Conservation (phyloP, 1,140 invertebrate genomes). For the Plectus sambesii region DNA sequence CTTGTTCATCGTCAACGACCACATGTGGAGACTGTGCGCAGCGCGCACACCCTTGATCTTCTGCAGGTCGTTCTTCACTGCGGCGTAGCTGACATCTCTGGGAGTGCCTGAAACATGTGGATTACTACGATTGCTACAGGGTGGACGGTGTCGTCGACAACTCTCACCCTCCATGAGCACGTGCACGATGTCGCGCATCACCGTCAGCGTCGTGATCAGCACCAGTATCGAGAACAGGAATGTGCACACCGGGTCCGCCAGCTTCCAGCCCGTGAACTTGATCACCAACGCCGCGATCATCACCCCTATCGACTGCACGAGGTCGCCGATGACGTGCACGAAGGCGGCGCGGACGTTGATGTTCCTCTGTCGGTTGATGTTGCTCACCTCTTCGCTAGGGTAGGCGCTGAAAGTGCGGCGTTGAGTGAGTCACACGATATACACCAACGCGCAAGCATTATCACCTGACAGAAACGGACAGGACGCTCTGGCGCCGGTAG, state of each 20-base stretch:
- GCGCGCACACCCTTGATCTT: too few relatives aligned
- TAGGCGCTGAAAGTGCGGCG: conserved; percentile 7
- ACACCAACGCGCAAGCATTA: conserved; percentile 16
- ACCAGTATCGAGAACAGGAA: conserved; percentile 90
- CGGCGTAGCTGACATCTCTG: too few relatives aligned
- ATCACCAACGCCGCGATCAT: conserved; percentile 84
- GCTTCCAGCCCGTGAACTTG: conserved; percentile 69
- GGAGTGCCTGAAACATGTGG: too few relatives aligned
- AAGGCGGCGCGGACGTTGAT: conserved; percentile 90
- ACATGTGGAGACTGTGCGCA: too few relatives aligned
- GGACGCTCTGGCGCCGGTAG: too few relatives aligned
- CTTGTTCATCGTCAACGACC: too few relatives aligned
- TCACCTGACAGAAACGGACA: too few relatives aligned
- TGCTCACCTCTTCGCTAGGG: conserved; percentile 52
- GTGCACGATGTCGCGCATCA: conserved; percentile 75
- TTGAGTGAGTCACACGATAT: conserved; percentile 2
- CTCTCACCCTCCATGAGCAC: conserved; percentile 76
- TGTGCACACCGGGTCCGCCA: conserved; percentile 94
- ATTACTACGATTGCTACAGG: not conserved
- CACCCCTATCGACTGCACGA: conserved; percentile 87
- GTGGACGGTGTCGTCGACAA: not conserved
- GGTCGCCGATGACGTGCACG: conserved; percentile 90
- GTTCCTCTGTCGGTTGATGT: conserved; percentile 50
- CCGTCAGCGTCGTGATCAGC: conserved; percentile 77
- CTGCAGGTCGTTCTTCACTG: too few relatives aligned